Evolutionary conservation across 2,888 invertebrate species (phyloP), one percentile per base, ranked within the genome.

Genomic region (Cremastobaeus sp.): DNA sequence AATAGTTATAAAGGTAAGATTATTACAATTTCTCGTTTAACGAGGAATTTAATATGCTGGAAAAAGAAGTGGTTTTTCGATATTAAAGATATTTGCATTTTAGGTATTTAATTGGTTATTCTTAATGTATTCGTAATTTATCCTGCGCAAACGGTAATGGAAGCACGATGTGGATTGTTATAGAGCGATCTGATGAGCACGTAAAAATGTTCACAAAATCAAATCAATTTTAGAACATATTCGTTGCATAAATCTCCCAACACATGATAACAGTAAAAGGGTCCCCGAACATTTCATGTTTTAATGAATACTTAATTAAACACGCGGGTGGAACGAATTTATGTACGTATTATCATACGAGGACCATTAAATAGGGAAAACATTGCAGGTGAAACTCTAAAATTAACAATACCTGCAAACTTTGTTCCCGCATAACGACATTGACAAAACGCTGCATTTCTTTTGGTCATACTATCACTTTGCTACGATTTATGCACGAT

Each of bases 291-390:
- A 65, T 65, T 71, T 65, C 59, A 52, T 47, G 59, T 65, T 72
- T 72, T 65, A 72, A 72, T 65, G 72, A 72, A 72, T 72, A 72
- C 54, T 72, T 72, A 59, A 72, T 72, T 65, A 72, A 72, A 65
- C 52, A 60, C 59, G 41, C 65, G 65, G 57, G 47, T 65, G 54
- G 15, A 65, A 72, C 65, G 47, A 72, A 72, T 72, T 72, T 72
- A 65, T 72, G 48, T 66, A 54, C 60, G 39, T 62, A 66, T 66
- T 66, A 66, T 48, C 66, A 66, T 62, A 72, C 50, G 30, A 48
- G 66, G 48, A 48, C 60, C 55, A 72, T 66, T 72, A 66, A 72
- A 72, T 60, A 18, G 50, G 41, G 65, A 65, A 65, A 66, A 71
- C 48, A 66, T 45, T 39, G 60, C 66, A 60, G 55, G 60, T 66